Percentiles rank a stretch among this genome's conserved stretches.
These are phyloP conservation scores for Microtus richardsoni DNA, from an alignment of 2,113 vertebrate genomes.

Conservation along the genomic window DNA sequence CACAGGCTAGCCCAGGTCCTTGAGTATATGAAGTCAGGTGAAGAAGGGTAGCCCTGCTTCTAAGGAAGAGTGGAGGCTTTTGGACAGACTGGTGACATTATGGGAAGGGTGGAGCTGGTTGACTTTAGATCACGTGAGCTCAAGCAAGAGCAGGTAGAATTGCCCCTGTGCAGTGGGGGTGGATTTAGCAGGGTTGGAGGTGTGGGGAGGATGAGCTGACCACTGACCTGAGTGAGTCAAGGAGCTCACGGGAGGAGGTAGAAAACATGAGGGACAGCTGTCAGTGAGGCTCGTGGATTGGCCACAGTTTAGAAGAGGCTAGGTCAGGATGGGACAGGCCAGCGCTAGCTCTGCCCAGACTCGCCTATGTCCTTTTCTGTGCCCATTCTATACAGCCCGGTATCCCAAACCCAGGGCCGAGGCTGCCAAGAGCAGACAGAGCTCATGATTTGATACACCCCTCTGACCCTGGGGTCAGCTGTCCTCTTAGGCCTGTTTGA, in stretches of 20 bases:
- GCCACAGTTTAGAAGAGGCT: fast-evolving
- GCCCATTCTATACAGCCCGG: fast-evolving
- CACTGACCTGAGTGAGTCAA: background rate
- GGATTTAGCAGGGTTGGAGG: background rate
- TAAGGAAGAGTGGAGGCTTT: background rate
- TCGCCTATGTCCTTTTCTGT: background rate
- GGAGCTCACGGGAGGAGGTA: background rate
- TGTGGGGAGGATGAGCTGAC: fast-evolving
- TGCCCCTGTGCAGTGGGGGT: fast-evolving
- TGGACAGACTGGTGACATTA: background rate
- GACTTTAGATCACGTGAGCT: fast-evolving
- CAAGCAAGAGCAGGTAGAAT: background rate
- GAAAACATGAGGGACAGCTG: background rate
- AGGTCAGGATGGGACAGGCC: background rate
- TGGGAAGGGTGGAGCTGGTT: no score
- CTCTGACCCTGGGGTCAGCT: background rate
- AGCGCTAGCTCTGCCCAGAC: background rate
- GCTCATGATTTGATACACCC: fast-evolving
- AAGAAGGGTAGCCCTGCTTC: background rate
- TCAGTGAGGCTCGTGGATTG: background rate
- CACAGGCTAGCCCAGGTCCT: fast-evolving
- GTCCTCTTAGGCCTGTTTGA: background rate
- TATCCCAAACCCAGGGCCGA: background rate
- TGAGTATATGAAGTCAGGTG: background rate
- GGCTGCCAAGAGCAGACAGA: background rate